These are phyloP conservation scores for Carollia perspicillata DNA, from an alignment of 2,113 vertebrate genomes.

Conservation along the genomic window DNA sequence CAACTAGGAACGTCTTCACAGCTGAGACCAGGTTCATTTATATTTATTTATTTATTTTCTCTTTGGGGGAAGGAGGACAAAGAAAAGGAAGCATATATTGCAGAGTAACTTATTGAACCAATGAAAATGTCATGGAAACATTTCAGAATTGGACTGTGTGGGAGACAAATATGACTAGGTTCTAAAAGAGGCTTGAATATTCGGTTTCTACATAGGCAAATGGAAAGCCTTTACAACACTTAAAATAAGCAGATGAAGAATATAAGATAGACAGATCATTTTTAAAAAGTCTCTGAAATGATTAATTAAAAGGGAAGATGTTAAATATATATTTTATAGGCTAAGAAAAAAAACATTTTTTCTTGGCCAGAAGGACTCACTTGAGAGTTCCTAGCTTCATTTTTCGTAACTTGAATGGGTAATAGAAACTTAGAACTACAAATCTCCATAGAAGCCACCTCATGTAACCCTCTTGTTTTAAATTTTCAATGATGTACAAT, in stretches of 20 bases:
- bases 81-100: slow-evolving; percentile 28
- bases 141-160: slow-evolving; percentile 62
- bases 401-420: background rate
- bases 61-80: background rate
- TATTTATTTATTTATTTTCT: slow-evolving; percentile 46
- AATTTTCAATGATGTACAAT: background rate
- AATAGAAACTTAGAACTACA: background rate
- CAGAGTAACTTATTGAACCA: slow-evolving; percentile 61
- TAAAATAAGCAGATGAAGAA: slow-evolving; percentile 34
- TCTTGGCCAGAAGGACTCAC: background rate
- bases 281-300: background rate
- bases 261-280: background rate
- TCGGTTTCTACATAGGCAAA: slow-evolving; percentile 19
- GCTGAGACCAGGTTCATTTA: slow-evolving; percentile 39
- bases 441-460: background rate
- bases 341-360: background rate
- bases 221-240: slow-evolving; percentile 32
- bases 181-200: slow-evolving; percentile 21
- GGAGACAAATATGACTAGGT: slow-evolving; percentile 55
- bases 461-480: background rate
- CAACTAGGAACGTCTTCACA: background rate
- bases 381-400: background rate
- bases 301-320: background rate
- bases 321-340: background rate
- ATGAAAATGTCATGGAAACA: slow-evolving; percentile 68